Percentiles rank a stretch among this genome's conserved stretches.
These are phyloP conservation scores for Hozukius guyotensis DNA, from an alignment of 2,797 vertebrate genomes.

Conservation along the genomic window DNA sequence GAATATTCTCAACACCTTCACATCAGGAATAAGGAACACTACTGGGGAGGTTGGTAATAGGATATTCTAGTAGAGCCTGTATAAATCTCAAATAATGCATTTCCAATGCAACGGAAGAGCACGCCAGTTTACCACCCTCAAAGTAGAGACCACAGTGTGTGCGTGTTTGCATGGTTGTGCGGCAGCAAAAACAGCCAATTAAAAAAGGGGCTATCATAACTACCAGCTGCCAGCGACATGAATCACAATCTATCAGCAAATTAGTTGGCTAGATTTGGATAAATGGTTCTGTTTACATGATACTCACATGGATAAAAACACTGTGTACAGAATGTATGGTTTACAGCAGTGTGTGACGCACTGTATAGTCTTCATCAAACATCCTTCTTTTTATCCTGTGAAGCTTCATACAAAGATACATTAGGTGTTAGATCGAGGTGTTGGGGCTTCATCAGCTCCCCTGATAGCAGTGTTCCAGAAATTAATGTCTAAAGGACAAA, in stretches of 20 bases:
- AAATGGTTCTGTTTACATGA: not conserved
- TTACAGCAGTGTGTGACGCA: too few relatives aligned
- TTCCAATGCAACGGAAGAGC: not conserved
- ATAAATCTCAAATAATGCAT: not conserved
- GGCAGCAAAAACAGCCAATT: not conserved
- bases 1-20: not conserved
- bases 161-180: not conserved
- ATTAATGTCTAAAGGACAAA: not conserved
- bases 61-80: not conserved
- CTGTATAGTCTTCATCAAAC: not conserved
- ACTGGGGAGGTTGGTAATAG: not conserved
- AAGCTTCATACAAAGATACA: not conserved
- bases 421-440: not conserved
- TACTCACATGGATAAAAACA: not conserved
- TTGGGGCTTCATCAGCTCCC: not conserved
- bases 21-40: not conserved
- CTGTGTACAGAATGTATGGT: not conserved
- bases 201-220: not conserved
- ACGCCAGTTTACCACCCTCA: not conserved
- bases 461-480: not conserved
- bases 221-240: not conserved
- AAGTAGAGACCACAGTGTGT: not conserved
- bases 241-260: not conserved
- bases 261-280: not conserved
- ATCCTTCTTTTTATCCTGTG: not conserved